Conservation (phyloP, 2,797 vertebrate species). For the Acridotheres tristis region DNA sequence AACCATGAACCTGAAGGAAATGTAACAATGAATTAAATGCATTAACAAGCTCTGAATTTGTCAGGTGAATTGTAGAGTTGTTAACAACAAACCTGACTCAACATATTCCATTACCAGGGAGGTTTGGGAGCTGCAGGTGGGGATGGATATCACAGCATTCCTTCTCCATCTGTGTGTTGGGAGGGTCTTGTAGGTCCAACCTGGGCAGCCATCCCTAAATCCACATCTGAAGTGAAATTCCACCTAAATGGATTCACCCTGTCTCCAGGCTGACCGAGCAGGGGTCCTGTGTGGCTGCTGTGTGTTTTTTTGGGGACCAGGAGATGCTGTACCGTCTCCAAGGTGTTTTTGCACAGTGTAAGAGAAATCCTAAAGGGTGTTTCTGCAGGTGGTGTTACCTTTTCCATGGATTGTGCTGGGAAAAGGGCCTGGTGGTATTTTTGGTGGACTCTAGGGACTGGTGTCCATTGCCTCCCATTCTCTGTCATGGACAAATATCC, state of each 20-base stretch:
- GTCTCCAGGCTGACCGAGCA: not conserved
- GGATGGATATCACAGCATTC: constrained; percentile 5
- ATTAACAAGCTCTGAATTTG: constrained; percentile 68
- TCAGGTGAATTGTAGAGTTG: constrained; percentile 72
- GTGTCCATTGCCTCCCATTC: not conserved
- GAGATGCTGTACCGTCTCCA: accelerated
- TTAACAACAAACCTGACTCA: constrained; percentile 55
- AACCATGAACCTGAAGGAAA: constrained; percentile 74
- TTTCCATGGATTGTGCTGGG: not conserved
- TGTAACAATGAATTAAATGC: constrained; percentile 69
- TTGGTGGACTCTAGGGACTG: not conserved
- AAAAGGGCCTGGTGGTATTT: not conserved
- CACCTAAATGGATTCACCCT: not conserved
- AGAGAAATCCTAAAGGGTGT: not conserved
- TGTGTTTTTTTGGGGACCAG: not conserved
- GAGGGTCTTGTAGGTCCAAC: not conserved
- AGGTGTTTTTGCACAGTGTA: not conserved
- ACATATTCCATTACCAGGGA: not conserved
- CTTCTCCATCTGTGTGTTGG: not conserved
- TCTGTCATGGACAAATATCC: not conserved
- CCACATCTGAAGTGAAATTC: not conserved
- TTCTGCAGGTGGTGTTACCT: not conserved
- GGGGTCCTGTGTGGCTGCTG: not conserved
- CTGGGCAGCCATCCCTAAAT: not conserved
- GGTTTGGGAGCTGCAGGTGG: not conserved